Conservation (phyloP, 2,113 vertebrate species). For the Struthio camelus region DNA sequence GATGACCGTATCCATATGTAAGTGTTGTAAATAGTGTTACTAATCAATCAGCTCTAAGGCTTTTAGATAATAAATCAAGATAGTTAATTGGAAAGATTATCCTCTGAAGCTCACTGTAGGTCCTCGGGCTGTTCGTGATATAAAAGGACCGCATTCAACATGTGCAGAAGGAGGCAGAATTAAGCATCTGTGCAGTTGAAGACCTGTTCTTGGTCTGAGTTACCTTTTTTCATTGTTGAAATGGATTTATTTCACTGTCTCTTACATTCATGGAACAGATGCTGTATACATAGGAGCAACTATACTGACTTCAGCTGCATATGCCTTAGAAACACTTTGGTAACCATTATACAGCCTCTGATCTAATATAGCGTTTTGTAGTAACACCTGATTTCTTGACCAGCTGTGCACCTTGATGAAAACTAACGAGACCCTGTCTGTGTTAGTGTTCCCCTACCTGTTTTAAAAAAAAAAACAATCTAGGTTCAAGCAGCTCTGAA, state of each 20-base stretch:
- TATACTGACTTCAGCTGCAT: neutral
- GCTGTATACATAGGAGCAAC: neutral
- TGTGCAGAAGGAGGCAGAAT: neutral
- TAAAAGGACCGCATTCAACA: neutral
- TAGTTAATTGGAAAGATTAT: neutral
- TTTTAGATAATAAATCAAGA: neutral
- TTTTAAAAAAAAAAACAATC: neutral
- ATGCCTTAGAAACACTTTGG: neutral
- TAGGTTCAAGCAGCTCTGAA: neutral
- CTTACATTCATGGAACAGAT: neutral
- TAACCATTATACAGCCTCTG: neutral
- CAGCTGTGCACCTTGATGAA: neutral
- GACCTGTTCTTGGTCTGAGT: neutral
- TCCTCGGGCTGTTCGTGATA: neutral
- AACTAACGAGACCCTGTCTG: neutral
- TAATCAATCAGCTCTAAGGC: neutral
- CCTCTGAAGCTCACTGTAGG: neutral
- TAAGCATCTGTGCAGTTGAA: neutral
- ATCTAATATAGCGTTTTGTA: neutral
- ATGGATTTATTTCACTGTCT: neutral
- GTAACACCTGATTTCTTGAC: neutral
- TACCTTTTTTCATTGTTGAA: neutral
- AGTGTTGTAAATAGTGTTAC: neutral
- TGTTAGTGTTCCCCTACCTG: neutral
- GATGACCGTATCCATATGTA: neutral